Evolutionary conservation across 2,797 vertebrate species (phyloP), one percentile per base, ranked within the genome.

Genomic region (Phylloscopus collybita): DNA sequence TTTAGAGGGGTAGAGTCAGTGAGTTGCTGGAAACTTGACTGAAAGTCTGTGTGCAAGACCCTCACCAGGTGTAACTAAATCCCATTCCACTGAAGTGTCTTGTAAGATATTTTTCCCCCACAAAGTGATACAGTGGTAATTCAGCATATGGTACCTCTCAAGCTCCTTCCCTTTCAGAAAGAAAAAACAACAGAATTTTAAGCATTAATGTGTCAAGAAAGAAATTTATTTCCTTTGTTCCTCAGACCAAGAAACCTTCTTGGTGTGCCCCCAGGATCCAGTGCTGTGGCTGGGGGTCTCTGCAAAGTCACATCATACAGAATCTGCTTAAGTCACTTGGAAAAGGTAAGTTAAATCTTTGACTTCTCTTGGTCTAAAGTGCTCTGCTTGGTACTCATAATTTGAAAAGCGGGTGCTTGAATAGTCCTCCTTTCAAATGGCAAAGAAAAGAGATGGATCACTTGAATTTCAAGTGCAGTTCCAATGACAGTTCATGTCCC

Each of bases 401-500:
- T 82, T 76, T 85, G 74, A 69, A 66, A 89, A 91, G 26, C 44
- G 64, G 67, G 21, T 92, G 26, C 34, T 91, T 89, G 57, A 92
- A 51, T 57, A 85, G 6, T 10, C 6, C 32, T 76, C 50, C n/a
- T 88, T 85, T 89, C 40, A 89, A 85, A 91, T 27, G 49, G 25
- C 70, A 86, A 83, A 61, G 45, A 49, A 89, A 86, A 65, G 65
- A 83, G 42, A 84, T 62, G 13, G 83, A 88, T 86, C 75, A 65
- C 69, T 90, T 71, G 45, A 74, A 83, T 83, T 90, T 95, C 72
- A 81, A 90, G 66, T 80, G 38, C 38, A 50, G 59, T 80, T 88
- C 69, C 69, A 78, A 49, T 27, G 82, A 59, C 75, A 74, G 87
- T 75, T 84, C 86, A 32, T 72, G 76, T 90, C 25, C n/a, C 47